These are phyloP conservation scores for Lerista edwardsae DNA, from an alignment of 2,797 vertebrate species.

Conservation along the genomic window DNA sequence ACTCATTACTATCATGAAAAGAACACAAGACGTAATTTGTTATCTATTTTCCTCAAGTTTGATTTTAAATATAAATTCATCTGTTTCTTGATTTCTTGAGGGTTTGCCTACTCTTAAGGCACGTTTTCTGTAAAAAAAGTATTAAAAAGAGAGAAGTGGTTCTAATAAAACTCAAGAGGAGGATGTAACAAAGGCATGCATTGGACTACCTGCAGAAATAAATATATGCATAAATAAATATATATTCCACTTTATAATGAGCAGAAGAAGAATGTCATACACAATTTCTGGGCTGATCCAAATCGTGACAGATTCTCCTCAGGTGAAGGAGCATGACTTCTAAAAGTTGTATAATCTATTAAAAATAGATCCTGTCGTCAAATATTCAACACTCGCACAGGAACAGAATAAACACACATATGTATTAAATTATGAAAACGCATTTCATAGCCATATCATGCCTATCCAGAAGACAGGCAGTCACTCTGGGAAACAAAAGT, in stretches of 20 bases:
- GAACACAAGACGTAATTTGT: neutral
- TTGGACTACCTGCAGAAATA: neutral
- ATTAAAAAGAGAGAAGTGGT: neutral
- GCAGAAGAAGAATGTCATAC: neutral
- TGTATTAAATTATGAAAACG: constrained; percentile 31
- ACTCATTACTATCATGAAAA: neutral
- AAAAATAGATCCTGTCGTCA: constrained; percentile 10
- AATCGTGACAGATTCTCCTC: neutral
- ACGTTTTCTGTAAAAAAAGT: neutral
- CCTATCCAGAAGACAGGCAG: constrained; percentile 23
- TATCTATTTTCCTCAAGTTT: neutral
- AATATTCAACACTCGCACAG: constrained; percentile 19
- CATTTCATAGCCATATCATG: neutral
- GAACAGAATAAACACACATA: constrained; percentile 13
- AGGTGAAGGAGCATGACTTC: neutral
- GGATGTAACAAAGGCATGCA: neutral
- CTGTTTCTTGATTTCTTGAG: neutral
- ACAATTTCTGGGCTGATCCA: neutral
- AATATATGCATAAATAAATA: neutral
- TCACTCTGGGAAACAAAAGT: neutral
- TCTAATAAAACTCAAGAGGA: neutral
- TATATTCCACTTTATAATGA: neutral
- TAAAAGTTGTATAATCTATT: constrained; percentile 11
- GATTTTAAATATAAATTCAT: neutral
- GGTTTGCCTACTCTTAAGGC: neutral